Evolutionary conservation across 1,140 invertebrate genomes (phyloP), one percentile per base, ranked within the genome.

Genomic region (Papilio polytes): DNA sequence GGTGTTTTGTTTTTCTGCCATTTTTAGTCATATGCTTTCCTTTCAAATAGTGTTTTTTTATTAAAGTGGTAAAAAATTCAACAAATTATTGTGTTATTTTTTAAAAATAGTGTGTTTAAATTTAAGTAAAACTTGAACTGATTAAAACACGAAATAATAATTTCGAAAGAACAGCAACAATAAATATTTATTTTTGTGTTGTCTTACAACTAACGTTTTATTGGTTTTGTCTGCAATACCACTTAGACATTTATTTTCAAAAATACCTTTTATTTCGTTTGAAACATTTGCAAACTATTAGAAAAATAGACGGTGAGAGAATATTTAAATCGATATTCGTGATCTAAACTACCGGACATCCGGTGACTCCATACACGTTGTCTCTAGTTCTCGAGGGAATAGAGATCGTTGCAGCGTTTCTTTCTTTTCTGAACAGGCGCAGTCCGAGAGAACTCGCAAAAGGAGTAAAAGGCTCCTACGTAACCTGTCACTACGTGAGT

Each of bases 401-500:
- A 94, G 92, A 94, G 92, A 93, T 87, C 92, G 88, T 85, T 89
- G 91, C 89, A 90, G 90, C 92, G 92, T 94, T 94, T 94, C 93
- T 94, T 95, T 95, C 94, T 95, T 94, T 95, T 94, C 92, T 90
- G 93, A 94, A 94, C 94, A 95, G 92, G 93, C 91, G 94, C 93
- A 95, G 92, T 95, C 89, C 92, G 89, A 92, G 94, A 89, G 90
- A 95, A 95, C 92, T 90, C 91, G 94, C 92, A 94, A 94, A 95
- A 95, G 94, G 94, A 95, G 94, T 95, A 93, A 93, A 95, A 95
- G 94, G 94, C 94, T 95, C 94, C 94, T 95, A 95, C 93, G 91
- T 95, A 95, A 95, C 94, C 94, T 95, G 94, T 95, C 91, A 94
- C 86, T 94, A 94, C 87, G 94, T 95, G 88, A 95, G 94, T 95